phyloP scores from a whole-genome alignment of 2,797 vertebrate species.

The Pterois miles region DNA sequence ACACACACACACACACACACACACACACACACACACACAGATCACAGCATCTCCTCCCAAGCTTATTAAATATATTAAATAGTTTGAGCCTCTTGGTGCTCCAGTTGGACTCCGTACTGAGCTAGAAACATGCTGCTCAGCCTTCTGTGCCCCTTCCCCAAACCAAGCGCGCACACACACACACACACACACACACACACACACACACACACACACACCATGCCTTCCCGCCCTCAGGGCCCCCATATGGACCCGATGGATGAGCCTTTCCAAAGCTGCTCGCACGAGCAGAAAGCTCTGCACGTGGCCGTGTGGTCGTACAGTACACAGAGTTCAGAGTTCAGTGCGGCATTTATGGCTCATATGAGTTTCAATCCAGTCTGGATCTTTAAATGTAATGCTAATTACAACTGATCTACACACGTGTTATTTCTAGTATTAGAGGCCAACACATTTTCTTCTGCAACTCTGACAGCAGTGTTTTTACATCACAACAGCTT shows the following conservation, averaged over 20 bases:
- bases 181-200: background rate
- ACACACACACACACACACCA: background rate
- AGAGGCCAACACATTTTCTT: too few relatives aligned
- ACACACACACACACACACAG: conserved; percentile 3
- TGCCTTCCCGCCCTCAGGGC: conserved; percentile 29
- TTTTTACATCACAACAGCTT: background rate
- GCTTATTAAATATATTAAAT: conserved; percentile 38
- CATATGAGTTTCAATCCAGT: background rate
- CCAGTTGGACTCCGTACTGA: conserved; percentile 27
- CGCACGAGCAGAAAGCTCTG: background rate
- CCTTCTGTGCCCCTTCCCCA: conserved; percentile 37
- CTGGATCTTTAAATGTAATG: background rate
- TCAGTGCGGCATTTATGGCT: background rate
- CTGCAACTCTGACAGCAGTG: background rate
- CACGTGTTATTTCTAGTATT: background rate
- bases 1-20: conserved; percentile 4
- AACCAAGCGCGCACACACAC: background rate
- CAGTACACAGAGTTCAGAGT: background rate
- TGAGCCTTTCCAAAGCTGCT: conserved; percentile 34
- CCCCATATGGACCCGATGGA: conserved; percentile 52
- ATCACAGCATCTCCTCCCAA: background rate
- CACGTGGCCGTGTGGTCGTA: background rate
- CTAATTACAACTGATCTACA: background rate
- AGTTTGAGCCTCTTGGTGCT: conserved; percentile 31
- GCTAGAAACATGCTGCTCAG: conserved; percentile 47